These are phyloP conservation scores for Psittacus erithacus DNA, from an alignment of 2,113 vertebrate genomes.

Conservation along the genomic window DNA sequence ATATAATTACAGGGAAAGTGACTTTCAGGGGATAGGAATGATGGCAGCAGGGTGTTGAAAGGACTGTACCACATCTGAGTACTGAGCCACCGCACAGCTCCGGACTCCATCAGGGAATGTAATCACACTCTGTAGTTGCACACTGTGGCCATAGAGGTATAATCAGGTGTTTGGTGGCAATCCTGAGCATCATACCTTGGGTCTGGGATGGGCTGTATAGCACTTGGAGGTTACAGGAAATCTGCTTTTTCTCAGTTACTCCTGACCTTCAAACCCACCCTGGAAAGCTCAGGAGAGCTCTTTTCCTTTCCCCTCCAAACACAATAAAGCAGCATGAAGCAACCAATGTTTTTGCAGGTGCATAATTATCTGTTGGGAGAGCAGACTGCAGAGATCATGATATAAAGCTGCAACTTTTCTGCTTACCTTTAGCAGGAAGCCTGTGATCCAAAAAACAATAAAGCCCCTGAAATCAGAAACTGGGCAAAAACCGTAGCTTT, in stretches of 20 bases:
- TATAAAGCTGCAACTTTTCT: not conserved
- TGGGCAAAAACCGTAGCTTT: not conserved
- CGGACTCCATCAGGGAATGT: not conserved
- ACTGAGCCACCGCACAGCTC: not conserved
- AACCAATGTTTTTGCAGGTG: conserved; percentile 48
- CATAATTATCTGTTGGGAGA: conserved; percentile 17
- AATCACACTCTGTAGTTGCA: not conserved
- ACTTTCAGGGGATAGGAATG: not conserved
- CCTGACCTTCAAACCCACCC: not conserved
- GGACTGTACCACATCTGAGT: not conserved
- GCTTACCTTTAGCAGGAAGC: not conserved
- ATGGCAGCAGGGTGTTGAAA: not conserved
- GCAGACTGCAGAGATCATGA: not conserved
- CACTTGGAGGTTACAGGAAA: not conserved
- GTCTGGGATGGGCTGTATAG: not conserved
- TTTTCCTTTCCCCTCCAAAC: not conserved
- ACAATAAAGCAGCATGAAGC: not conserved
- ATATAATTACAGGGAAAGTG: not conserved
- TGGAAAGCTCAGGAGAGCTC: not conserved
- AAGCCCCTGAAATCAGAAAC: not conserved
- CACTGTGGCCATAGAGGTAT: fast-evolving
- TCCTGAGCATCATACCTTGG: not conserved
- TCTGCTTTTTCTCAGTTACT: conserved; percentile 22
- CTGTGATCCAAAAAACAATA: not conserved
- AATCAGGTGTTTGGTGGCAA: not conserved